A percentile compares a stretch with the other conserved stretches of the same genome.
phyloP scores from a whole-genome alignment of 2,888 invertebrate genomes.

The Desoria tigrina region DNA sequence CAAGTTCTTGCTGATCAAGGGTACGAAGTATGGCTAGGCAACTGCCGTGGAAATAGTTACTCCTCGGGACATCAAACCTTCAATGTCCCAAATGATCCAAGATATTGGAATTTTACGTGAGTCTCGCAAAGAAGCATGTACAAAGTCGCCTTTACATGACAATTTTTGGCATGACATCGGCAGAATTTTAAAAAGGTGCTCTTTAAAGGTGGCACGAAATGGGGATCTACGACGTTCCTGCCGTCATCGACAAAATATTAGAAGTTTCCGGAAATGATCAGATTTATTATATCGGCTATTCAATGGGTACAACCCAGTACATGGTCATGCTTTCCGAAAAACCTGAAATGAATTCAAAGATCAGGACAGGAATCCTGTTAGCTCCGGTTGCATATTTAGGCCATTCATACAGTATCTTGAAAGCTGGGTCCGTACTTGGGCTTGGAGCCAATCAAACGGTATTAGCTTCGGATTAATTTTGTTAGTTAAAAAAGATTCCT shows the following conservation, averaged over 20 bases:
- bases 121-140: no score
- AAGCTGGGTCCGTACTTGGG: no score
- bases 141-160: neutral
- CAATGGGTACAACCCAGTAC: conserved; percentile 25
- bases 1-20: neutral
- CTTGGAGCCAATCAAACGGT: no score
- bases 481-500: neutral
- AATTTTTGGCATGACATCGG: neutral
- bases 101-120: conserved; percentile 16
- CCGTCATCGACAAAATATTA: neutral
- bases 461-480: no score
- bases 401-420: no score
- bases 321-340: conserved; percentile 13
- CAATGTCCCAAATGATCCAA: neutral
- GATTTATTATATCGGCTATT: conserved; percentile 24
- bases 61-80: neutral
- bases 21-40: neutral
- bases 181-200: neutral
- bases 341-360: conserved; percentile 16
- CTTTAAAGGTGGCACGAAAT: conserved; percentile 32
- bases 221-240: conserved; percentile 24
- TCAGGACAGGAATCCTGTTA: conserved; percentile 13
- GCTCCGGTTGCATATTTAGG: conserved; percentile 27
- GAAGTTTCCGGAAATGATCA: conserved; percentile 13
- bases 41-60: neutral